Conservation (phyloP, 2,888 invertebrate genomes). For the Archips xylosteana region DNA sequence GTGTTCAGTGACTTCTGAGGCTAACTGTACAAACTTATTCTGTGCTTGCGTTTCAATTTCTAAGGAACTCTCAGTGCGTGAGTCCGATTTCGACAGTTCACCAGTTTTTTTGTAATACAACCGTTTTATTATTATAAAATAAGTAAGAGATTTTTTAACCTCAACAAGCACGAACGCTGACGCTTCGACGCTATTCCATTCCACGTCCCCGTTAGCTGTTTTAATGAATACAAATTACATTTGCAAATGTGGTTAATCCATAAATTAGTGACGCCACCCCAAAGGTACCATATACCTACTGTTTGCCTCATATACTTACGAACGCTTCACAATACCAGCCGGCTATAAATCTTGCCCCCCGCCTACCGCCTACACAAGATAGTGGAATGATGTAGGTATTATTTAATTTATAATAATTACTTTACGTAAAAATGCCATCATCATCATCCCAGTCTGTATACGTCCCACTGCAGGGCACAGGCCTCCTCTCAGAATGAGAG, state of each 20-base stretch:
- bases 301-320: conserved; percentile 32
- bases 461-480: too few species aligned
- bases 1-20: too few species aligned
- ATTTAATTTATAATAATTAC: conserved; percentile 22
- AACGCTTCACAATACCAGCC: conserved; percentile 18
- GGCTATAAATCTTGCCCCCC: conserved; percentile 46
- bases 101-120: too few species aligned
- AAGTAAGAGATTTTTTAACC: too few species aligned
- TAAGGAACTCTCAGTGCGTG: too few species aligned
- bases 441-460: too few species aligned
- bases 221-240: conserved; percentile 84
- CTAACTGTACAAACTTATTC: too few species aligned
- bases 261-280: conserved; percentile 73
- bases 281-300: conserved; percentile 41
- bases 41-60: too few species aligned
- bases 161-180: conserved; percentile 18
- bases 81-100: too few species aligned
- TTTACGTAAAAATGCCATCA: background rate
- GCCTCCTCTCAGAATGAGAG: too few species aligned
- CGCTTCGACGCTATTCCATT: conserved; percentile 34
- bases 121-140: too few species aligned
- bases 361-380: conserved; percentile 46
- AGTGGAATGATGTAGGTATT: conserved; percentile 35
- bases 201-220: conserved; percentile 64
- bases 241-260: conserved; percentile 84